Conservation (phyloP, 1,140 invertebrate genomes). For the Apocrypta bakeri region DNA sequence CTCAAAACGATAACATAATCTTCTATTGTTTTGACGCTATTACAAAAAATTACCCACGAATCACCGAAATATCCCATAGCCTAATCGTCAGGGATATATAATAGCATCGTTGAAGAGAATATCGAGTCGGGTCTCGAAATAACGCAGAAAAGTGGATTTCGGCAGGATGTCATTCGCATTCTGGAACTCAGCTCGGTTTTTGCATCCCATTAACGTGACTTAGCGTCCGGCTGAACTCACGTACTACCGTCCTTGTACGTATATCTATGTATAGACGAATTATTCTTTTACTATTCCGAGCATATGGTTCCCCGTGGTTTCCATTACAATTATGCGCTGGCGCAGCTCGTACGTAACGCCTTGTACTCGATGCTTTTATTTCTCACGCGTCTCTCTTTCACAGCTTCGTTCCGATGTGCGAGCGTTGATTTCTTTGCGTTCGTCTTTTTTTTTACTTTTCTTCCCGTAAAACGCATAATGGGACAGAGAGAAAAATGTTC, state of each 20-base stretch:
- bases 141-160: conserved; percentile 5
- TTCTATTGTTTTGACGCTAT: too few relatives aligned
- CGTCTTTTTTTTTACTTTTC: neutral
- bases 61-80: neutral
- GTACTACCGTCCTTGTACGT: neutral
- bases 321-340: conserved; percentile 44
- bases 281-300: conserved; percentile 42
- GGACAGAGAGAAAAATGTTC: neutral
- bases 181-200: conserved; percentile 33
- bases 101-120: neutral
- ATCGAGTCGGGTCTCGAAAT: neutral
- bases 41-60: neutral
- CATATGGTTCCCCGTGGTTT: conserved; percentile 37
- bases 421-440: neutral
- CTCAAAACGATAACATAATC: too few relatives aligned
- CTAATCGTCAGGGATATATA: neutral
- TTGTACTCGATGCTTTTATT: conserved; percentile 1
- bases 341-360: neutral
- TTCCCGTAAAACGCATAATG: neutral
- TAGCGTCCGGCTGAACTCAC: neutral
- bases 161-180: neutral
- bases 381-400: neutral
- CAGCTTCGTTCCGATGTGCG: neutral
- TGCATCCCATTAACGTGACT: conserved; percentile 37
- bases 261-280: neutral